phyloP scores from a whole-genome alignment of 2,888 invertebrate species.

The Microplitis manilae region DNA sequence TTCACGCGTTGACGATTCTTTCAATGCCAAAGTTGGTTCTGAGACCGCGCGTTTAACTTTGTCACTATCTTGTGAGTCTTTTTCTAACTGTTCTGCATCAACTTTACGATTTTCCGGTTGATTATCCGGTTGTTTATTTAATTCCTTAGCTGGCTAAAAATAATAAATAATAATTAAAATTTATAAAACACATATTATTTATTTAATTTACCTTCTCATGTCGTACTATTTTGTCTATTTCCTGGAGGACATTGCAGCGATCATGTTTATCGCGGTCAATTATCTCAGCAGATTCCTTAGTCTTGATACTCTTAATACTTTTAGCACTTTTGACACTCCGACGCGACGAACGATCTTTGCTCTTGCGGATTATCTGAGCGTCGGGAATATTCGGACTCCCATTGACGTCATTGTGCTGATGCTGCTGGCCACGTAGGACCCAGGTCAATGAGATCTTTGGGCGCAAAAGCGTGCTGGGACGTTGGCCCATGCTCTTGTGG shows the following conservation, averaged over 20 bases:
- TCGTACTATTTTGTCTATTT: constrained; percentile 53
- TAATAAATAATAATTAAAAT: not conserved
- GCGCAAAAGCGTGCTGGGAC: constrained; percentile 62
- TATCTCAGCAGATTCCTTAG: constrained; percentile 52
- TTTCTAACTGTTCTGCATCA: not conserved
- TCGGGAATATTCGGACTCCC: constrained; percentile 34
- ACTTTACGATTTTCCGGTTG: not conserved
- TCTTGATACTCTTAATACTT: constrained; percentile 34
- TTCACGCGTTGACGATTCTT: constrained; percentile 67
- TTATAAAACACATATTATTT: not conserved
- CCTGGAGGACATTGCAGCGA: constrained; percentile 49
- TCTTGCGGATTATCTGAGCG: constrained; percentile 23
- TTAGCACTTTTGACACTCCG: constrained; percentile 56
- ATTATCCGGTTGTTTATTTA: not conserved
- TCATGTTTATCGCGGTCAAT: constrained; percentile 56
- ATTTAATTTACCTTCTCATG: constrained; percentile 48
- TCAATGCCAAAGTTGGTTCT: constrained; percentile 73
- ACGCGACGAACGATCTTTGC: constrained; percentile 57
- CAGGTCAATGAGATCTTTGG: constrained; percentile 84
- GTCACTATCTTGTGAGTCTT: constrained; percentile 35
- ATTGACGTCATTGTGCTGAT: constrained; percentile 51
- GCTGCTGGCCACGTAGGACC: constrained; percentile 79
- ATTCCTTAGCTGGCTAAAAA: constrained; percentile 17
- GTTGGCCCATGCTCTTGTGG: constrained; percentile 65
- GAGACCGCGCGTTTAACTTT: constrained; percentile 73